These are phyloP conservation scores for Cheilinus undulatus DNA, from an alignment of 2,113 vertebrate species.

Conservation along the genomic window DNA sequence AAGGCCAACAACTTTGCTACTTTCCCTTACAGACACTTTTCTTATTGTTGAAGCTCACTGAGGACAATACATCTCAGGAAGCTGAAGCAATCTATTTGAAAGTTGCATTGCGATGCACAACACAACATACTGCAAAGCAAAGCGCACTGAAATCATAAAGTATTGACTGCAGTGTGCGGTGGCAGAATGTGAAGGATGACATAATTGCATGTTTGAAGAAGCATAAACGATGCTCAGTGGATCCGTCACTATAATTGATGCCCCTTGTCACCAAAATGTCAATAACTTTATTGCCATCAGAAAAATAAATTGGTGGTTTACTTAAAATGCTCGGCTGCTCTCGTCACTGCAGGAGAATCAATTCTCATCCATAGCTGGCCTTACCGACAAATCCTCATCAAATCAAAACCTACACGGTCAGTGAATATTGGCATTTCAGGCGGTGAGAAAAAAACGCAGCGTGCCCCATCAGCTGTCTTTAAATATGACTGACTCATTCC, in stretches of 20 bases:
- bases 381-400: slow-evolving; percentile 69
- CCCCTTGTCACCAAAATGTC: slow-evolving; percentile 62
- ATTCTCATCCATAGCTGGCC: slow-evolving; percentile 58
- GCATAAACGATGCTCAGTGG: slow-evolving; percentile 52
- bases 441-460: slow-evolving; percentile 21
- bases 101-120: slow-evolving; percentile 16
- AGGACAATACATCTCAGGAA: background rate
- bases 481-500: slow-evolving; percentile 45
- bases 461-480: slow-evolving; percentile 16
- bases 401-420: slow-evolving; percentile 64
- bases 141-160: slow-evolving; percentile 45
- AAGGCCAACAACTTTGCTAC: slow-evolving; percentile 24
- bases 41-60: background rate
- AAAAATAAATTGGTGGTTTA: slow-evolving; percentile 68
- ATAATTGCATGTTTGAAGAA: slow-evolving; percentile 55
- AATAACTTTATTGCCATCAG: slow-evolving; percentile 63
- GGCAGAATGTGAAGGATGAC: slow-evolving; percentile 24
- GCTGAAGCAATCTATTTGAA: slow-evolving; percentile 25
- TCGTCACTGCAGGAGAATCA: slow-evolving; percentile 56
- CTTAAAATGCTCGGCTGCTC: slow-evolving; percentile 53
- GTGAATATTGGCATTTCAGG: slow-evolving; percentile 63
- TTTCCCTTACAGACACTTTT: background rate
- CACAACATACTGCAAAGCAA: slow-evolving; percentile 3
- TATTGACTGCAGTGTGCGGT: slow-evolving; percentile 42
- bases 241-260: slow-evolving; percentile 60